Evolutionary conservation across 2,888 invertebrate species (phyloP).

Genomic region (Metellina segmentata): DNA sequence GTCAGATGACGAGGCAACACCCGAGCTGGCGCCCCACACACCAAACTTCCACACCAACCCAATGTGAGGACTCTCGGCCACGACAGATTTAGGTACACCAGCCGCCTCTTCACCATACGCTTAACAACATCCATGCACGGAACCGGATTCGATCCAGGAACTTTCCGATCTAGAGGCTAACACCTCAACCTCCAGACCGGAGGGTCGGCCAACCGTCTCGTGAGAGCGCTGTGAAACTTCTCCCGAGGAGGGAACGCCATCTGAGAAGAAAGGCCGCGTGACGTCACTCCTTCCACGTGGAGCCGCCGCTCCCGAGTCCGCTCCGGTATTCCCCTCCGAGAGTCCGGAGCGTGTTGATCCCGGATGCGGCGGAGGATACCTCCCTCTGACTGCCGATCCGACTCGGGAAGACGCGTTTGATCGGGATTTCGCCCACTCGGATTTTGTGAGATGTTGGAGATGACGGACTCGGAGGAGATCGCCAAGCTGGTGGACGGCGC

Average conservation of each 20-base stretch:
- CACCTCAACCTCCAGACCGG: too few species aligned
- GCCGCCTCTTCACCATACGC: too few species aligned
- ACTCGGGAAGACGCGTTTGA: neutral
- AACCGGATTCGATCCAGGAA: too few species aligned
- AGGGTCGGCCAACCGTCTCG: too few species aligned
- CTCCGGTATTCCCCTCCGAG: slow-evolving; percentile 59
- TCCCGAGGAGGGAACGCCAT: slow-evolving; percentile 3
- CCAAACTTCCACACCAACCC: too few species aligned
- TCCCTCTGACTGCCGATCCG: neutral
- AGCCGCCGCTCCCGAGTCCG: slow-evolving; percentile 15
- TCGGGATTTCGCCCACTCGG: neutral
- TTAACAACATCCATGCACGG: too few species aligned
- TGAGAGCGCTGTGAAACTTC: neutral
- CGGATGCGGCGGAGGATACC: neutral
- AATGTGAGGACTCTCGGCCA: too few species aligned
- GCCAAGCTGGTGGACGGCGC: slow-evolving; percentile 94
- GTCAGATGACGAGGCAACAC: too few species aligned
- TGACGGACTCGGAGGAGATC: slow-evolving; percentile 91
- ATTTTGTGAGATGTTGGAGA: slow-evolving; percentile 41
- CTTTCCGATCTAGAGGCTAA: too few species aligned
- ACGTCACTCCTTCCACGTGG: slow-evolving; percentile 34
- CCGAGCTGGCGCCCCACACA: too few species aligned
- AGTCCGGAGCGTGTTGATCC: slow-evolving; percentile 20
- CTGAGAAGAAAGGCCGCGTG: slow-evolving; percentile 19
- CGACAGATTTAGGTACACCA: too few species aligned